Conservation (phyloP, 2,888 invertebrate genomes). For the Tribolium freemani region DNA sequence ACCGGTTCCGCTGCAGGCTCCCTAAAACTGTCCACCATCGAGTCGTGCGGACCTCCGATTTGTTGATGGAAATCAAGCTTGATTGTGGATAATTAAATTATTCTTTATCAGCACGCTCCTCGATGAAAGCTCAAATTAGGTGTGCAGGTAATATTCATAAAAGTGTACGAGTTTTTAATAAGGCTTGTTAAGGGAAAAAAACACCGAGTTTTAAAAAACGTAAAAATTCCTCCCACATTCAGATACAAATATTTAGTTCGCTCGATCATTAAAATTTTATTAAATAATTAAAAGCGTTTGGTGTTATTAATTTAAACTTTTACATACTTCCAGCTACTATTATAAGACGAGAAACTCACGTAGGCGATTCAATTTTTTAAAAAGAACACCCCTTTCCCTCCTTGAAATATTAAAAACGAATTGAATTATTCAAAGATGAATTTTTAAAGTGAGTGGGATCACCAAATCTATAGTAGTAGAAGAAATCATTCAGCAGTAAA, state of each 20-base stretch:
- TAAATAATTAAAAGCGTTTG: neutral
- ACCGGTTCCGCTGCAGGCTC: slow-evolving; percentile 47
- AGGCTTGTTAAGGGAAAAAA: slow-evolving; percentile 12
- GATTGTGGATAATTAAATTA: slow-evolving; percentile 41
- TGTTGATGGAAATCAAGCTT: slow-evolving; percentile 38
- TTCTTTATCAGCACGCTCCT: slow-evolving; percentile 23
- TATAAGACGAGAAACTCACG: too few relatives aligned
- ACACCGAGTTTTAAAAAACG: neutral
- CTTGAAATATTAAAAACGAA: too few relatives aligned
- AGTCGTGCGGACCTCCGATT: slow-evolving; percentile 48
- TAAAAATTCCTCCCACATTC: neutral
- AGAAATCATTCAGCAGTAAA: too few relatives aligned
- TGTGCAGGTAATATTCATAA: slow-evolving; percentile 2
- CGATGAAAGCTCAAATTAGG: slow-evolving; percentile 25
- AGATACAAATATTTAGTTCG: too few relatives aligned
- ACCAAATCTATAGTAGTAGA: too few relatives aligned
- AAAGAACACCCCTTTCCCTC: too few relatives aligned
- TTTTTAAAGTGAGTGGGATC: too few relatives aligned
- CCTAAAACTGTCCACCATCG: slow-evolving; percentile 46
- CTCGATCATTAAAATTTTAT: neutral
- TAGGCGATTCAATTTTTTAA: too few relatives aligned
- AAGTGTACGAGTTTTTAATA: slow-evolving; percentile 6
- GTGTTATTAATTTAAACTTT: neutral
- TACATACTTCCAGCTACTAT: neutral
- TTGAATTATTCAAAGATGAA: too few relatives aligned